A percentile compares a stretch with the other conserved stretches of the same genome.
These are phyloP conservation scores for Lates japonicus DNA, from an alignment of 2,797 vertebrate species.

Conservation along the genomic window DNA sequence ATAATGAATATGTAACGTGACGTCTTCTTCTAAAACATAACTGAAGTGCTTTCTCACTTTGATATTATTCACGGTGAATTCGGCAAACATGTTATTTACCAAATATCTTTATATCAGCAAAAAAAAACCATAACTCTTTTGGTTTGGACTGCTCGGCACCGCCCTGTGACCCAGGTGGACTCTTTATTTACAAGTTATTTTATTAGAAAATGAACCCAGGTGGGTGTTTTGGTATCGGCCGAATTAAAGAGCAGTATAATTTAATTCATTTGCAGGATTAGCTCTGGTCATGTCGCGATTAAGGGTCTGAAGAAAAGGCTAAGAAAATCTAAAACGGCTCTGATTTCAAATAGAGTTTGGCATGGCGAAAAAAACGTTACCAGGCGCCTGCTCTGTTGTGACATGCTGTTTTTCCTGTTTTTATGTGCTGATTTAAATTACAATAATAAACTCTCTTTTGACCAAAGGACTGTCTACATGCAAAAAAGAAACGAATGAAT, in stretches of 20 bases:
- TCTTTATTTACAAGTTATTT: not conserved
- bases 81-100: fast-evolving
- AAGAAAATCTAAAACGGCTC: not conserved
- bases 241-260: not conserved
- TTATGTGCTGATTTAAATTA: too few relatives aligned
- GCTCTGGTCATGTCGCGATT: not conserved
- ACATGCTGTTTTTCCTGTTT: too few relatives aligned
- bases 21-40: too few relatives aligned
- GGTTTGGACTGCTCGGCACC: not conserved
- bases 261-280: fast-evolving
- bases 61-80: fast-evolving
- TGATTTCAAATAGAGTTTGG: not conserved
- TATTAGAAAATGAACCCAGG: not conserved
- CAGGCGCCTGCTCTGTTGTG: too few relatives aligned
- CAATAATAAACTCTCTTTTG: too few relatives aligned
- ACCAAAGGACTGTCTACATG: too few relatives aligned
- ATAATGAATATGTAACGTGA: too few relatives aligned
- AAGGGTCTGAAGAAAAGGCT: not conserved
- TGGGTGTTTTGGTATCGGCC: not conserved
- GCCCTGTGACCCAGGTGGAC: not conserved
- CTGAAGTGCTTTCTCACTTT: not conserved
- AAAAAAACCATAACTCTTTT: too few relatives aligned
- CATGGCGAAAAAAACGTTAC: too few relatives aligned
- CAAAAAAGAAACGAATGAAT: too few relatives aligned
- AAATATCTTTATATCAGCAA: not conserved